Evolutionary conservation across 2,797 vertebrate genomes (phyloP), one percentile per base, ranked within the genome.

Genomic region (Sciurus carolinensis): DNA sequence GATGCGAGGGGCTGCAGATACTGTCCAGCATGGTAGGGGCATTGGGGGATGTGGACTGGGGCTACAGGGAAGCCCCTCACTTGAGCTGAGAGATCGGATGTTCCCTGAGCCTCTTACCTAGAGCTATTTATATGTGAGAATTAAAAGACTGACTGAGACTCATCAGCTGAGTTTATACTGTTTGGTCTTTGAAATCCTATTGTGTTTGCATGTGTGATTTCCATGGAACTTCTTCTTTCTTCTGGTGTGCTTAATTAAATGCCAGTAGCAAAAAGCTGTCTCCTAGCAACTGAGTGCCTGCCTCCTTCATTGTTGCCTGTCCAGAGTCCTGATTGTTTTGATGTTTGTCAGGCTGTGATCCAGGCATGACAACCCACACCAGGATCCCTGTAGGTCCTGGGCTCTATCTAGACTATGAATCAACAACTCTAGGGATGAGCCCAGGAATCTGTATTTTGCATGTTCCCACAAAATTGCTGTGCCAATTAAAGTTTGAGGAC

Each of bases 171-270:
- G 8, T 15, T 30, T 42, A 42, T 57, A 7, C 54, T 57, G 17
- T 7, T 4, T 54, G 79, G 33, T 64, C 44, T 59, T 50, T 86
- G 73, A 44, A 57, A 83, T 66, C 71, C 30, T 54, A 12, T 26
- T 81, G 36, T 64, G 17, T 73, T 92, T 39, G 62, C 36, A 20
- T 22, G 54, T 28, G 17, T 33, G 17, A 81, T 72, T 72, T 42
- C 50, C 22, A 0, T 1, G 9, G 1, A 36, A 62, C 18, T 64
- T 20, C 44, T 73, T 64, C 24, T 36, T 79, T 91, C 79, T 62
- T 80, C 77, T 20, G 10, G 10, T 42, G 47, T 28, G 24, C 14
- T 24, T 44, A 20, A 72, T 92, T 97, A 94, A 95, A 94, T 22
- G 30, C 33, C 0, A 0, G 44, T 10, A 14, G 47, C 30, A 36